phyloP scores from a whole-genome alignment of 1,140 invertebrate genomes.

The Conus betulinus region DNA sequence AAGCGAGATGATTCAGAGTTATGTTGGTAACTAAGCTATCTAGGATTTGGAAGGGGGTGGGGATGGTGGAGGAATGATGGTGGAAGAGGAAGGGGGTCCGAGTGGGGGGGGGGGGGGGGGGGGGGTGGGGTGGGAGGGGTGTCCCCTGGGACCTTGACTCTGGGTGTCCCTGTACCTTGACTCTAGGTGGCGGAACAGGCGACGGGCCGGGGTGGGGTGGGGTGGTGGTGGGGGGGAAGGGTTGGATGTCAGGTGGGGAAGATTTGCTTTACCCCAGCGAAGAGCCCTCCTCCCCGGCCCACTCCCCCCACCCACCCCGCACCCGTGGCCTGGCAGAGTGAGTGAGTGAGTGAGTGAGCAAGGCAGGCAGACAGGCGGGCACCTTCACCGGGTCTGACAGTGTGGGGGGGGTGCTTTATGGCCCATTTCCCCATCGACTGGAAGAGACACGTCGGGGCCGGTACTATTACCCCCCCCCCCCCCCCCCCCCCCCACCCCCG shows the following conservation, averaged over 20 bases:
- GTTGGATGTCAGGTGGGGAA: not conserved
- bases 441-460: not conserved
- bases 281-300: not conserved
- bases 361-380: not conserved
- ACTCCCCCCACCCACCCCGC: not conserved
- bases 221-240: not conserved
- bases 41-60: too few species aligned
- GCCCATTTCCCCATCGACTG: not conserved
- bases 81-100: not conserved
- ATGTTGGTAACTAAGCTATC: too few species aligned
- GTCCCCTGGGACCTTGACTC: not conserved
- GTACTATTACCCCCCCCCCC: not conserved
- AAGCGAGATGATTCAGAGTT: too few species aligned
- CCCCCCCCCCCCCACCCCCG: too few species aligned
- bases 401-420: not conserved
- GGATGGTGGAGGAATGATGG: too few species aligned
- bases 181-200: not conserved
- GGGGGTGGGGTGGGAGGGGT: not conserved
- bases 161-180: not conserved
- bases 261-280: not conserved
- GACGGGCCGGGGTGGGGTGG: not conserved
- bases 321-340: not conserved
- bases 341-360: too few species aligned
- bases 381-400: not conserved
- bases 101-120: not conserved